Evolutionary conservation across 1,140 invertebrate species (phyloP).

Genomic region (Cephus cinctus): DNA sequence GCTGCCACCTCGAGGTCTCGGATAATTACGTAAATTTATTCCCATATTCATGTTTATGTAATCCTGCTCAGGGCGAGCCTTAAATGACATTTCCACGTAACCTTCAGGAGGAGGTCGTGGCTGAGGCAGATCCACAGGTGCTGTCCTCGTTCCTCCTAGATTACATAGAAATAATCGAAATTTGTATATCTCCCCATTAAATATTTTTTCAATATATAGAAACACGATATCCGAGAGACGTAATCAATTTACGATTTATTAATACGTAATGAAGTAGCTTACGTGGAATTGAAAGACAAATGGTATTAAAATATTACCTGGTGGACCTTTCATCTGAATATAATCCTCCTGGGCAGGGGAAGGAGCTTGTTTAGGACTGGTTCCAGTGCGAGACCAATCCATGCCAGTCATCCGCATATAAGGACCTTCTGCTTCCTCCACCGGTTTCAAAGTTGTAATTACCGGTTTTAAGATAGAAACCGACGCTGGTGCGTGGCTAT

Average conservation of each 20-base stretch:
- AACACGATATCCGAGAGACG: no score
- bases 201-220: no score
- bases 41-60: slow-evolving; percentile 54
- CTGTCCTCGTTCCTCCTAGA: slow-evolving; percentile 43
- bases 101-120: slow-evolving; percentile 56
- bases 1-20: slow-evolving; percentile 25
- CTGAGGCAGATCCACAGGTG: slow-evolving; percentile 50
- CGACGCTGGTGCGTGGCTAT: slow-evolving; percentile 39
- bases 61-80: slow-evolving; percentile 46
- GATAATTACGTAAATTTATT: slow-evolving; percentile 28
- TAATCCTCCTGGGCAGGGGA: slow-evolving; percentile 50
- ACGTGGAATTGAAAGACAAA: no score
- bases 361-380: slow-evolving; percentile 45
- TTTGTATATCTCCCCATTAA: no score
- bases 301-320: slow-evolving; percentile 36
- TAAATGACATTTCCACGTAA: slow-evolving; percentile 65
- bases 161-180: no score
- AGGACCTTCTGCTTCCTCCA: slow-evolving; percentile 47
- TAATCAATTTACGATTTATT: no score
- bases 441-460: slow-evolving; percentile 48
- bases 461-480: slow-evolving; percentile 43
- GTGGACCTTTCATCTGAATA: slow-evolving; percentile 51
- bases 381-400: slow-evolving; percentile 39
- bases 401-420: slow-evolving; percentile 45
- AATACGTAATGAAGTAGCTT: no score